phyloP scores from a whole-genome alignment of 2,797 vertebrate species.

The Leuciscus waleckii region DNA sequence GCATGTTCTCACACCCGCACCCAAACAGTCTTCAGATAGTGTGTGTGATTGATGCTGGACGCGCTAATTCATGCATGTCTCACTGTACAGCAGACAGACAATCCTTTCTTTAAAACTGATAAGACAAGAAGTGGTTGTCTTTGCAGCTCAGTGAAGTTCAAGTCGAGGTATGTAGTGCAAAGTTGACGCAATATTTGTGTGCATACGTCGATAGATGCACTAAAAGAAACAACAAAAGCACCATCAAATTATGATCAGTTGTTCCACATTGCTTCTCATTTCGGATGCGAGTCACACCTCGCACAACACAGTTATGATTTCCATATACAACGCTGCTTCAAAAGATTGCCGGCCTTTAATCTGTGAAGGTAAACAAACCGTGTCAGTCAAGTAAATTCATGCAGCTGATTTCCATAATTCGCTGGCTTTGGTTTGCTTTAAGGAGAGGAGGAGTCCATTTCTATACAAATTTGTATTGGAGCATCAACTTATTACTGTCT shows the following conservation, averaged over 20 bases:
- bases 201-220: neutral
- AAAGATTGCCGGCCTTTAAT: slow-evolving; percentile 21
- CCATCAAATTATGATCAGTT: neutral
- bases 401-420: slow-evolving; percentile 32
- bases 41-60: neutral
- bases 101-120: neutral
- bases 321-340: slow-evolving; percentile 17
- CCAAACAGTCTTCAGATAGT: slow-evolving; percentile 4
- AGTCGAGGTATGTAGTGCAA: neutral
- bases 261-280: slow-evolving; percentile 13
- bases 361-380: slow-evolving; percentile 28
- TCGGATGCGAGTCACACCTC: slow-evolving; percentile 8
- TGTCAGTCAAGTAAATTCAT: slow-evolving; percentile 32
- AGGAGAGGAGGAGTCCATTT: slow-evolving; percentile 2
- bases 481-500: slow-evolving; percentile 15
- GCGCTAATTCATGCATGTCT: neutral
- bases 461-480: neutral
- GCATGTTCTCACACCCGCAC: neutral
- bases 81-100: neutral
- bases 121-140: neutral
- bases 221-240: neutral
- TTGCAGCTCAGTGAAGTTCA: neutral
- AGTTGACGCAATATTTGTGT: neutral
- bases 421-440: slow-evolving; percentile 29
- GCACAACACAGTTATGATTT: neutral